Percentiles rank a stretch among this genome's conserved stretches.
phyloP scores from a whole-genome alignment of 2,888 invertebrate species.

The Rotaria macrura region DNA sequence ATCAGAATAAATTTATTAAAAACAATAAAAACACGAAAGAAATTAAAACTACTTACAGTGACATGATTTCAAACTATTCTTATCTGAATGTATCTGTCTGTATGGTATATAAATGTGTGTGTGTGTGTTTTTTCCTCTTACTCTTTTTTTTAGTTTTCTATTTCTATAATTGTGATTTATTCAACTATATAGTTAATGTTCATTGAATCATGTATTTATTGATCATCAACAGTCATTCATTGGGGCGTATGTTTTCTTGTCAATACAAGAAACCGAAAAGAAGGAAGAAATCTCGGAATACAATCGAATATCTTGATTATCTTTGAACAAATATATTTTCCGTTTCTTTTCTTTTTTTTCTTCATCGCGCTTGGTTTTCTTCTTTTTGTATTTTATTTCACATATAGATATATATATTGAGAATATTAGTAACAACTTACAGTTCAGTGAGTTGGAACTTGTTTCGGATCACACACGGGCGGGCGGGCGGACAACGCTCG shows the following conservation, averaged over 20 bases:
- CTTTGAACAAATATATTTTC: constrained; percentile 9
- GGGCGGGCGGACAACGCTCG: constrained; percentile 8
- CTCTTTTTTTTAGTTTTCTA: neutral
- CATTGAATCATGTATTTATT: constrained; percentile 20
- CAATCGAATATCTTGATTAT: constrained; percentile 12
- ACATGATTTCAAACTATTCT: neutral
- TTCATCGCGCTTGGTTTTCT: neutral
- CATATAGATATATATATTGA: neutral
- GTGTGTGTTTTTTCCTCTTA: neutral
- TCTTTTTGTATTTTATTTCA: too few species aligned
- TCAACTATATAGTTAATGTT: constrained; percentile 16
- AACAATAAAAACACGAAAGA: too few species aligned
- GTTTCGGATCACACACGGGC: constrained; percentile 14
- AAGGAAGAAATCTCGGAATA: neutral
- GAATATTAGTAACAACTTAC: constrained; percentile 19
- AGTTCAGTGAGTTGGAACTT: constrained; percentile 20
- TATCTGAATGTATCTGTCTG: neutral
- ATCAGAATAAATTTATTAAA: too few species aligned
- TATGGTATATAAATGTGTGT: neutral
- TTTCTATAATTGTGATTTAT: constrained; percentile 13
- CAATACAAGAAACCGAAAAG: neutral
- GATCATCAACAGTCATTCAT: constrained; percentile 22
- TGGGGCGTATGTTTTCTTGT: constrained; percentile 13
- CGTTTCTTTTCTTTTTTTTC: neutral
- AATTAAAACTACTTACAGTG: neutral